Conservation (phyloP, 2,113 vertebrate species). For the Potamarius usumacintae region DNA sequence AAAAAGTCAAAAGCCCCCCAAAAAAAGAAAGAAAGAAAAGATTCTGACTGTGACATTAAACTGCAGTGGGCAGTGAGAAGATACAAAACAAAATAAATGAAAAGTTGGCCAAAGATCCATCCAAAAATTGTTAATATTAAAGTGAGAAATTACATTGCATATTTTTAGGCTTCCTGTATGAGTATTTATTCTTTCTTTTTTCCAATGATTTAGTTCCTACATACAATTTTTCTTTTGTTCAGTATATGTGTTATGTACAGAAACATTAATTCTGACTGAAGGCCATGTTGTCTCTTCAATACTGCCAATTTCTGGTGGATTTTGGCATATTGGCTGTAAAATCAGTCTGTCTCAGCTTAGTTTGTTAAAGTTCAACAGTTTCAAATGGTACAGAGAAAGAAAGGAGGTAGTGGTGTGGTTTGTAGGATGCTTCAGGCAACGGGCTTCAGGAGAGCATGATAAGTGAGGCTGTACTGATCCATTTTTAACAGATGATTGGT, state of each 20-base stretch:
- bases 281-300: slow-evolving; percentile 36
- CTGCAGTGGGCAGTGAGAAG: not conserved
- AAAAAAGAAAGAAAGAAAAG: not conserved
- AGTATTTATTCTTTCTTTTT: slow-evolving; percentile 8
- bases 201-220: not conserved
- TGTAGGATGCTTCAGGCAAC: slow-evolving; percentile 45
- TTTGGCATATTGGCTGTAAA: slow-evolving; percentile 50
- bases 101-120: not conserved
- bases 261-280: slow-evolving; percentile 9
- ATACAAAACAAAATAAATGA: not conserved
- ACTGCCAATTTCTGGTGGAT: slow-evolving; percentile 35
- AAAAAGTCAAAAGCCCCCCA: not conserved
- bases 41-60: not conserved
- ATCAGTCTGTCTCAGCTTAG: slow-evolving; percentile 49
- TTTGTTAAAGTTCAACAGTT: slow-evolving; percentile 50
- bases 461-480: slow-evolving; percentile 50
- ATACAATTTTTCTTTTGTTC: slow-evolving; percentile 37
- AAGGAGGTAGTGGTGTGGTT: slow-evolving; percentile 41
- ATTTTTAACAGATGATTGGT: slow-evolving; percentile 54
- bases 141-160: not conserved
- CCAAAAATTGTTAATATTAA: not conserved
- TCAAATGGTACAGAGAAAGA: slow-evolving; percentile 29
- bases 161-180: not conserved
- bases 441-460: slow-evolving; percentile 52
- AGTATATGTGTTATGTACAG: slow-evolving; percentile 37